phyloP scores from a whole-genome alignment of 2,888 invertebrate species.

The Ischnus inquisitorius region DNA sequence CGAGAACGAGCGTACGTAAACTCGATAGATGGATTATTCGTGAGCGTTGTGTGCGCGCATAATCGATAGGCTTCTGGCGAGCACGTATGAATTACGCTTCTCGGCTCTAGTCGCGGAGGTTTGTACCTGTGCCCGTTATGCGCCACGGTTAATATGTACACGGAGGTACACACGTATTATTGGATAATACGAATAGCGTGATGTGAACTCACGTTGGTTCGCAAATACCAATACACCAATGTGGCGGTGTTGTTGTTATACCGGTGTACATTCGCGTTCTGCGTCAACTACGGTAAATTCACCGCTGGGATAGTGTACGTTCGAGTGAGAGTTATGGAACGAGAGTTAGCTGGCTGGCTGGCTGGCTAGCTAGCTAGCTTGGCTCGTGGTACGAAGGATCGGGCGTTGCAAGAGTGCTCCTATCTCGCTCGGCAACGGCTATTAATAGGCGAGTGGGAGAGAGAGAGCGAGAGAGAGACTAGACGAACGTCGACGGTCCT shows the following conservation, averaged over 20 bases:
- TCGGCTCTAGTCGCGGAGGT: constrained; percentile 5
- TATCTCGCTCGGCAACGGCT: constrained; percentile 24
- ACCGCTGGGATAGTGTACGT: constrained; percentile 27
- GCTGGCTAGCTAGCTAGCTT: constrained; percentile 6
- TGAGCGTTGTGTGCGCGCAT: constrained; percentile 41
- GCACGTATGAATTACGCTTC: constrained; percentile 57
- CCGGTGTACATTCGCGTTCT: constrained; percentile 20
- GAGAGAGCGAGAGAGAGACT: neutral
- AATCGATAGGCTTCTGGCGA: constrained; percentile 60
- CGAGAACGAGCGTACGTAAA: constrained; percentile 20
- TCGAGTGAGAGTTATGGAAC: constrained; percentile 39
- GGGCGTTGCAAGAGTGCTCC: constrained; percentile 25
- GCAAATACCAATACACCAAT: neutral
- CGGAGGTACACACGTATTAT: constrained; percentile 48
- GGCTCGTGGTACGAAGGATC: constrained; percentile 15
- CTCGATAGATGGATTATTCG: constrained; percentile 30
- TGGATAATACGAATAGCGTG: constrained; percentile 35
- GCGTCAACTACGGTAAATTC: constrained; percentile 57
- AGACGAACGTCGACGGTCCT: constrained; percentile 22
- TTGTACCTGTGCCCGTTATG: constrained; percentile 31
- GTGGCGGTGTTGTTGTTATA: neutral
- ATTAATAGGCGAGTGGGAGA: constrained; percentile 55
- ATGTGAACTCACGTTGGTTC: neutral
- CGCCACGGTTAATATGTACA: constrained; percentile 42
- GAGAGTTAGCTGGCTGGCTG: constrained; percentile 24